Percentiles rank a stretch among this genome's conserved stretches.
These are phyloP conservation scores for Schizaphis graminum DNA, from an alignment of 2,888 invertebrate species.

Conservation along the genomic window DNA sequence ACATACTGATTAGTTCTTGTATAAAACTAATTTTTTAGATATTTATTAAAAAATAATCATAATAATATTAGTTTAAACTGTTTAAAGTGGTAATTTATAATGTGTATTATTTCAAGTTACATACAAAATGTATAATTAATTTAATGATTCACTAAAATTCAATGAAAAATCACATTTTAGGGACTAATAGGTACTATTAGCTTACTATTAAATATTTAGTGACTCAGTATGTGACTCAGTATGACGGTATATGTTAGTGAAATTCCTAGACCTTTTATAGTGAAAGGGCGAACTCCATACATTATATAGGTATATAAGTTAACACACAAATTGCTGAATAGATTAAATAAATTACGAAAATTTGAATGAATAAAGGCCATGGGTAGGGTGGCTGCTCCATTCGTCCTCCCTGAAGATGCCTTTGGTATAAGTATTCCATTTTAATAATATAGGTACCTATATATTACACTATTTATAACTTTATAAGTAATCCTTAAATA, in stretches of 20 bases:
- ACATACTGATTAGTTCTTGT: neutral
- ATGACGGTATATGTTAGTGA: too few relatives aligned
- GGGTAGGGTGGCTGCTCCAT: too few relatives aligned
- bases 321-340: too few relatives aligned
- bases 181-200: neutral
- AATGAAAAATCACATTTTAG: neutral
- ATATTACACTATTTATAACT: neutral
- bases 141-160: neutral
- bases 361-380: too few relatives aligned
- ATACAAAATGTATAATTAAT: neutral
- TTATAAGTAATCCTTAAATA: neutral
- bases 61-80: neutral
- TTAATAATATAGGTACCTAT: too few relatives aligned
- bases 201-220: neutral
- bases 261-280: too few relatives aligned
- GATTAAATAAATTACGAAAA: too few relatives aligned
- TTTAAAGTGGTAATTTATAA: neutral
- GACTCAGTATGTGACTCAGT: neutral
- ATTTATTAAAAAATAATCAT: neutral
- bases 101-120: neutral
- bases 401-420: too few relatives aligned
- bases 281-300: too few relatives aligned
- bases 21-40: neutral
- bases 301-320: too few relatives aligned
- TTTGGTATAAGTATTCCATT: neutral